These are phyloP conservation scores for Buphagus erythrorhynchus DNA, from an alignment of 2,797 vertebrate species.

Conservation along the genomic window DNA sequence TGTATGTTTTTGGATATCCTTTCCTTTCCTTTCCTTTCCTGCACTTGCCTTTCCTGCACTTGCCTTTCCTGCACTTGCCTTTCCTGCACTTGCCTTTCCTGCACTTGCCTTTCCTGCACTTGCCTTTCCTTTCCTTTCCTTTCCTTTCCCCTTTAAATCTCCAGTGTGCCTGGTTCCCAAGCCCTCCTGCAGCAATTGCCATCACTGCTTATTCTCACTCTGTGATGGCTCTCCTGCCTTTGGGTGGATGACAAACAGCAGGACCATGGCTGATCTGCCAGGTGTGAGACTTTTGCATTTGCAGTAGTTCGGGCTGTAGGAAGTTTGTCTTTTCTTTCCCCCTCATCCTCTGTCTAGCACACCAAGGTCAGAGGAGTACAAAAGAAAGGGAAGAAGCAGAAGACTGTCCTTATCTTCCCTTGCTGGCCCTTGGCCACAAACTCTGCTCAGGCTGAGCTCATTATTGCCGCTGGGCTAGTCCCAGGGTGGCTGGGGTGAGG, in stretches of 20 bases:
- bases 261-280: not conserved
- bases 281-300: not conserved
- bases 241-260: not conserved
- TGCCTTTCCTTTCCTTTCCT: no score
- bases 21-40: not conserved
- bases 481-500: no score
- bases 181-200: not conserved
- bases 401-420: not conserved
- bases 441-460: not conserved
- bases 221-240: rapidly evolving
- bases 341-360: not conserved
- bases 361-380: not conserved
- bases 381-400: not conserved
- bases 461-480: not conserved
- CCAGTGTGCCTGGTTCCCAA: not conserved
- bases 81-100: not conserved
- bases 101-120: not conserved
- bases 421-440: not conserved
- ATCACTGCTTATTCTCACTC: not conserved
- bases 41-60: no score
- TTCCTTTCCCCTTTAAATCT: not conserved
- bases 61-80: not conserved
- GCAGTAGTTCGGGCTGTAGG: not conserved
- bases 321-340: not conserved
- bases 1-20: not conserved